Evolutionary conservation across 2,113 vertebrate species (phyloP), one percentile per base, ranked within the genome.

Genomic region (Platichthys flesus): DNA sequence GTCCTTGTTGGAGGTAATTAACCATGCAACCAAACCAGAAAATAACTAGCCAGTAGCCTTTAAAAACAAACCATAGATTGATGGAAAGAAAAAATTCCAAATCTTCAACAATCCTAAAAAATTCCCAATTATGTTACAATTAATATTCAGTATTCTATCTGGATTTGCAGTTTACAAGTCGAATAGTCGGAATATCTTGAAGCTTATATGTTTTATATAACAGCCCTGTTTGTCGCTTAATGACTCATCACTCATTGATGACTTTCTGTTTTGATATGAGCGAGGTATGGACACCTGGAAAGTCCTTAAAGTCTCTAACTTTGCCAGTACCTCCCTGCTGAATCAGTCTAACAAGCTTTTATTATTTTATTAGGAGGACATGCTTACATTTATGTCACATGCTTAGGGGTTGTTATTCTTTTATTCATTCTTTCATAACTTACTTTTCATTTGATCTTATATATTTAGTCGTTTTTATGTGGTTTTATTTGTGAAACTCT

Each of bases 251-350:
- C n/a, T 57, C 20, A 71, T 3, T 28, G 10, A 47, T 24, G n/a
- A 60, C 57, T 71, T 67, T 76, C 56, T 85, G 64, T 79, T 71
- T 76, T 61, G 51, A 52, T n/a, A 52, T 40, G 69, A 60, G 8
- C 4, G 21, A 23, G n/a, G 55, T 8, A 23, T 6, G 9, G 21
- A 47, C 37, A 21, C 21, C 56, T 64, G 79, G 51, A 83, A 88
- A 79, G 28, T 71, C 23, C 71, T 72, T 0, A 83, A 68, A 68
- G 40, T 42, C 13, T 75, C n/a, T 31, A 31, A 6, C 5, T 28
- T 31, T 31, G 31, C 6, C 67, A 76, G 68, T 5, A 62, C 60
- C 26, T 58, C 1, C 16, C 42, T 16, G 47, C 65, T 78, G 65
- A 89, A 59, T 80, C 5, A 4, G 24, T 51, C 7, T 13, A 31